Evolutionary conservation across 2,888 invertebrate species (phyloP).

Genomic region (Epirrita christyi): DNA sequence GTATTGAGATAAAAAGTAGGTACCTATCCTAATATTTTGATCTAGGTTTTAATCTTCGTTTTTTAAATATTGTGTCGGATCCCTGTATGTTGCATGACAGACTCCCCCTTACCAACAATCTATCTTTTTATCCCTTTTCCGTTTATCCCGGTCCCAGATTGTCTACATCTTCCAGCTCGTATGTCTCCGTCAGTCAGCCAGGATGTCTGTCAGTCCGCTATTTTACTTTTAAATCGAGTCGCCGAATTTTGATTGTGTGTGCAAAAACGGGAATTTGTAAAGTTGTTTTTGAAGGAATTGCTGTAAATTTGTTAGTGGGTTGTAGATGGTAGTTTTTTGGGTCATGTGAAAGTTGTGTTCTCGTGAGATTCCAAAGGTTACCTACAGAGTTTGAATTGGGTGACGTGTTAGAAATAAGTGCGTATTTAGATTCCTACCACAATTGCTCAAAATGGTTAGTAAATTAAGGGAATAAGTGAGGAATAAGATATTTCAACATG

Average conservation of each 20-base stretch:
- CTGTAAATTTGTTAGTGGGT: constrained; percentile 9
- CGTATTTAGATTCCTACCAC: too few species aligned
- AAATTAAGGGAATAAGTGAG: too few species aligned
- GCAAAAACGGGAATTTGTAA: constrained; percentile 25
- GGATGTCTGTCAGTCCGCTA: constrained; percentile 46
- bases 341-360: background rate
- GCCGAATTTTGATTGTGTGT: constrained; percentile 20
- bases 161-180: constrained; percentile 33
- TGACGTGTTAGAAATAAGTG: too few species aligned
- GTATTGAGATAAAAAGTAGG: too few species aligned
- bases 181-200: constrained; percentile 48
- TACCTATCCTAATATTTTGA: too few species aligned
- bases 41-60: too few species aligned
- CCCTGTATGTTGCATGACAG: too few species aligned
- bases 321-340: constrained; percentile 7
- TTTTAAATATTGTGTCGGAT: too few species aligned
- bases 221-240: constrained; percentile 40
- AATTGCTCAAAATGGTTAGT: too few species aligned
- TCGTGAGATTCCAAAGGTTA: background rate
- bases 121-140: constrained; percentile 16
- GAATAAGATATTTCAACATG: too few species aligned
- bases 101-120: background rate
- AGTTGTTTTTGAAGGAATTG: background rate
- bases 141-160: constrained; percentile 20
- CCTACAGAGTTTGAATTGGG: too few species aligned